Evolutionary conservation across 2,113 vertebrate species (phyloP).

Genomic region (Dromas ardeola): DNA sequence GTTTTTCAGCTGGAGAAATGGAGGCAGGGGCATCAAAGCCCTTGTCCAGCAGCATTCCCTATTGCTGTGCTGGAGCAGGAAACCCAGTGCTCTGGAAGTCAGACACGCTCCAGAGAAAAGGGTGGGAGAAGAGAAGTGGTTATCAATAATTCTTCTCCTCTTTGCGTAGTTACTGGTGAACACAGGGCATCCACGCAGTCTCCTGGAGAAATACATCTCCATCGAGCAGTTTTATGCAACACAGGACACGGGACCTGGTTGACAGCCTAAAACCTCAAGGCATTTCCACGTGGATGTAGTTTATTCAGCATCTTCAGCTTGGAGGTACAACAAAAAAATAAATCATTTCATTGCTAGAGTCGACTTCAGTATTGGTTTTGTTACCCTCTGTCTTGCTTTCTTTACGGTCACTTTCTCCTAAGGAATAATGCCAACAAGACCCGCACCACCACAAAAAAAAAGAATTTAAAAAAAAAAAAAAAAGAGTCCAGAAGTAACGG

Average conservation of each 20-base stretch:
- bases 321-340: background rate
- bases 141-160: background rate
- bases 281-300: background rate
- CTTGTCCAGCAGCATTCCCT: background rate
- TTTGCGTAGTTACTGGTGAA: background rate
- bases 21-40: background rate
- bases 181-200: background rate
- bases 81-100: background rate
- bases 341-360: background rate
- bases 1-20: background rate
- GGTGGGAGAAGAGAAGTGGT: background rate
- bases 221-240: fast-evolving
- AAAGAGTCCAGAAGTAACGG: background rate
- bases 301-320: background rate
- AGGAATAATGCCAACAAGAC: background rate
- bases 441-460: background rate
- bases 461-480: background rate
- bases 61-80: background rate
- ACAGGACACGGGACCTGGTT: background rate
- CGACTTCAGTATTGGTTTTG: background rate
- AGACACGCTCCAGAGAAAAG: background rate
- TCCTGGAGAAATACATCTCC: background rate
- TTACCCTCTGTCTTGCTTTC: background rate
- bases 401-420: background rate
- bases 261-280: background rate